Base-by-base conservation (phyloP, 2,113 vertebrate species). In the Rhinolophus sinicus region DNA sequence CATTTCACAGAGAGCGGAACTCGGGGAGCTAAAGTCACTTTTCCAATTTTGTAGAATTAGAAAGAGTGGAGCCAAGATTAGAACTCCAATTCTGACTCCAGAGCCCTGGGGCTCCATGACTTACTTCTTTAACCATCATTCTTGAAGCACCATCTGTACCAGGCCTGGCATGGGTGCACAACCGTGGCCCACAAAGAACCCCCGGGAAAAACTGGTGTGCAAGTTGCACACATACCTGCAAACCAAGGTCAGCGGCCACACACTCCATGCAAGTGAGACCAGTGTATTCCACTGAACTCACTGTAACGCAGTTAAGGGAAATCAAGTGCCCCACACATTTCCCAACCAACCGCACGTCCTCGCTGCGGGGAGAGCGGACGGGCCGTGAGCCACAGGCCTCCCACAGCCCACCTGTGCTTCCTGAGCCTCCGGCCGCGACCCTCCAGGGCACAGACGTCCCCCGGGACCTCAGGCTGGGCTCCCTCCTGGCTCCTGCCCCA, bases 281-380 rank as follows among this genome's bases (percentile, higher is more conserved):
- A 0, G 7, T 28, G 4, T 2, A n/a, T 3, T 67, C 54, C 24
- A 26, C 19, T 21, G 10, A 5, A 22, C 30, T 38, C 26, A 35
- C 38, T 19, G 14, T 24, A 44, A 58, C 13, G 44, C 24, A 0
- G 7, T 52, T 47, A 33, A 65, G 54, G 19, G 16, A 19, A 75
- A 73, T 40, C 30, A 88, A 60, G 26, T 22, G 70, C 54, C 54
- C 4, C 15, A 16, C 18, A 6, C 19, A 56, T 56, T 21, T 56
- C 54, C 54, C 21, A 21, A 21, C 21, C 54, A 21, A 50, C 47
- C 2, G 47, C 47, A 50, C 47, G 47, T 50, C 10, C 47, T 13
- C 47, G 47, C 47, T 12, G 9, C 11, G 47, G 12, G 47, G 11
- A 50, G 11, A 13, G 10, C 10, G n/a, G n/a, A n/a, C n/a, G n/a